Base-by-base conservation (phyloP, 1,140 invertebrate species). In the Centruroides sculpturatus region DNA sequence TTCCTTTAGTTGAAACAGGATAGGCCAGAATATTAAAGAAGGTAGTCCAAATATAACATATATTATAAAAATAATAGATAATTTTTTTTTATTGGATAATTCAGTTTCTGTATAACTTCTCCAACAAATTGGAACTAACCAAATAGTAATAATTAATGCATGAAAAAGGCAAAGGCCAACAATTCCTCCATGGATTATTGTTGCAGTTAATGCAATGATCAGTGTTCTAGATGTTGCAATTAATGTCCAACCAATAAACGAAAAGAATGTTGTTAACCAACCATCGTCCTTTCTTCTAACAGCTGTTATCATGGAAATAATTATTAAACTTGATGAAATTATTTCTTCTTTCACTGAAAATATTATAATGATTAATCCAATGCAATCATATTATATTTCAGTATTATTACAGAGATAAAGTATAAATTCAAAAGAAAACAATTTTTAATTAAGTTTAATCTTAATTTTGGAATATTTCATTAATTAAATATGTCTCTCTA, bases 1-100 rank as follows among this genome's bases (percentile, higher is more conserved):
- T 35, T 66, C 57, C 54, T 70, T 70, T 9, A 70, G 53, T 41
- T 69, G 62, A 57, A 70, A 70, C 69, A 70, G 66, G 23, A 70
- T 68, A 3, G 69, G 69, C 69, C 69, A 70, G 23, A 67, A 65
- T 4, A 67, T 59, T 6, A 70, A 58, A 5, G 69, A 70, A n/a
- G 69, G 69, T 10, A 70, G 46, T 4, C 69, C 69, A 49, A 70
- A 70, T 23, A 70, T 63, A 10, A 65, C 35, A 36, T 70, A 65
- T 3, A 67, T 59, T 13, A 70, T 49, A 12, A 66, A 60, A 51
- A 59, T 61, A 5, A 61, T 12, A 7, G 57, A 51, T 3, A 54
- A 2, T 12, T 57, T 55, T 23, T 54, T 36, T n/a, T 61, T 57
- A 4, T 9, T n/a, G 11, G 58, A 57, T 23, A 64, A 56, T 2